Evolutionary conservation across 2,113 vertebrate species (phyloP).

Genomic region (Gopherus flavomarginatus): DNA sequence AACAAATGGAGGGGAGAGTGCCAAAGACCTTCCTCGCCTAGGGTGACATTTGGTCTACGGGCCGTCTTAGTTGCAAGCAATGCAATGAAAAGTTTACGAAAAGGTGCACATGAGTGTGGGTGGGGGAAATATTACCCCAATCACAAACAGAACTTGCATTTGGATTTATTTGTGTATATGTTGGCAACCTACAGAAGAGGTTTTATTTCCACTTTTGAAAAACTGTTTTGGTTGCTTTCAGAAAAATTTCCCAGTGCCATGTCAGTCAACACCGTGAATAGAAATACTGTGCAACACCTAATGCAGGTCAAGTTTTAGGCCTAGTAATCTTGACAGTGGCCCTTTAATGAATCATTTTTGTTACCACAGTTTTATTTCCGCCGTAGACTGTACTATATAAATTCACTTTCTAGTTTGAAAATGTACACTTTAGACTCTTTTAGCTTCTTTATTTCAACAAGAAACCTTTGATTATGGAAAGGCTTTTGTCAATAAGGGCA

Average conservation of each 20-base stretch:
- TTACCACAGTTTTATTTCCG: conserved; percentile 54
- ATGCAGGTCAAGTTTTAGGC: conserved; percentile 54
- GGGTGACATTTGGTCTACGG: too few species aligned
- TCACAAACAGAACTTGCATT: conserved; percentile 40
- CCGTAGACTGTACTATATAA: conserved; percentile 62
- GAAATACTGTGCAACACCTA: conserved; percentile 41
- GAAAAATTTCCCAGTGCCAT: conserved; percentile 33
- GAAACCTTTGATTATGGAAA: conserved; percentile 39
- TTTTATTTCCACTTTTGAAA: conserved; percentile 44
- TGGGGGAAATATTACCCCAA: conserved; percentile 32
- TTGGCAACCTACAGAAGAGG: conserved; percentile 33
- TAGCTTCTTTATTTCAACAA: conserved; percentile 50
- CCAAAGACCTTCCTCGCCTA: too few species aligned
- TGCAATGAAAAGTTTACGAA: not conserved
- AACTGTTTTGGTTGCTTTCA: conserved; percentile 24
- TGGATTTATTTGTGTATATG: conserved; percentile 42
- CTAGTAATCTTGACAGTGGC: conserved; percentile 31
- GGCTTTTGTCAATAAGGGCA: conserved; percentile 62
- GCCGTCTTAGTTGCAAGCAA: not conserved
- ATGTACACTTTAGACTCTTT: conserved; percentile 57
- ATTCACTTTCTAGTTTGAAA: conserved; percentile 51
- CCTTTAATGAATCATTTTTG: conserved; percentile 58
- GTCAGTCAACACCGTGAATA: conserved; percentile 53
- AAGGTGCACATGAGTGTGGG: not conserved
- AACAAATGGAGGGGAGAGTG: too few species aligned